Evolutionary conservation across 1,140 invertebrate genomes (phyloP).

Genomic region (Leptoteleia sp.): DNA sequence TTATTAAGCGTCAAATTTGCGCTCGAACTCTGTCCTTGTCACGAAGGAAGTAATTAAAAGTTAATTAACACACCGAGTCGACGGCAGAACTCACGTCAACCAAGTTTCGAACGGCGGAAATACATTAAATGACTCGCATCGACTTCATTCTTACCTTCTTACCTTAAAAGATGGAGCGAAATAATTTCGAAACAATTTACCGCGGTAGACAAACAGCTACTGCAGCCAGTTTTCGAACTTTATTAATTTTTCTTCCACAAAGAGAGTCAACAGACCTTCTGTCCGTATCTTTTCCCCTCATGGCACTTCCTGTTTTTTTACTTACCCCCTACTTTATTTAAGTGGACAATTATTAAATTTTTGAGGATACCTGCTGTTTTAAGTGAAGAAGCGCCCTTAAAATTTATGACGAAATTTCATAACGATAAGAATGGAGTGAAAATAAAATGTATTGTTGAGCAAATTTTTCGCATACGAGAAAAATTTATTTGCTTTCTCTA

Average conservation of each 20-base stretch:
- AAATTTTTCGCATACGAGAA: no score
- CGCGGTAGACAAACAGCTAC: conserved; percentile 54
- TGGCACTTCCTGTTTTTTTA: not conserved
- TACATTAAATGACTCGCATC: conserved; percentile 14
- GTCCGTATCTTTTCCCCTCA: conserved; percentile 32
- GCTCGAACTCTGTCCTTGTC: not conserved
- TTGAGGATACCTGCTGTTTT: conserved; percentile 1
- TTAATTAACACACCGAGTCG: conserved; percentile 64
- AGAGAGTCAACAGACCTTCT: conserved; percentile 24
- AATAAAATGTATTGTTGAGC: no score
- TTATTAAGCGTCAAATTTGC: conserved; percentile 5
- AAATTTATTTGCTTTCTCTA: no score
- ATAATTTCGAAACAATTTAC: conserved; percentile 58
- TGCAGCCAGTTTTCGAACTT: conserved; percentile 59
- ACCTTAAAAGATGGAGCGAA: conserved; percentile 42
- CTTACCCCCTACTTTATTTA: conserved; percentile 24
- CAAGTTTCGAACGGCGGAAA: conserved; percentile 57
- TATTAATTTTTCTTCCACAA: conserved; percentile 65
- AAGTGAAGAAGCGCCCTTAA: not conserved
- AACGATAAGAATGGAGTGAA: no score
- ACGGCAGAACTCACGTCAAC: conserved; percentile 60
- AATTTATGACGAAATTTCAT: no score
- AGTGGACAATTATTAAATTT: conserved; percentile 52
- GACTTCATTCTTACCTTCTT: conserved; percentile 41
- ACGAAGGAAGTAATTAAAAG: conserved; percentile 68